Base-by-base conservation (phyloP, 2,797 vertebrate genomes). In the Vespertilio murinus region DNA sequence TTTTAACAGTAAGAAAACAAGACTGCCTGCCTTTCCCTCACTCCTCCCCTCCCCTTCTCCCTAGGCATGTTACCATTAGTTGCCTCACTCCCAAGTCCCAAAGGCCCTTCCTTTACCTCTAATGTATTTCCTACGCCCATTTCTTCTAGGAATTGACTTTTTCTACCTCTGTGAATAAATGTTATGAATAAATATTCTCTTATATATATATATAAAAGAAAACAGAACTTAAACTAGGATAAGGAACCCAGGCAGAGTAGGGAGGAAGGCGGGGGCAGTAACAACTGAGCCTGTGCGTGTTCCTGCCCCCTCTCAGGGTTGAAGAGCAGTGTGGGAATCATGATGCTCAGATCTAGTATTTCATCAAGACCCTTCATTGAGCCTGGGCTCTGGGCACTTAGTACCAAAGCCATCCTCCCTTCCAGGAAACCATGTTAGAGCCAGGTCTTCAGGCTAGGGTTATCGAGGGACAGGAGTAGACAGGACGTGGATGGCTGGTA, bases 1-100 rank as follows among this genome's bases (percentile, higher is more conserved):
- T 90, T 87, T 95, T 94, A 95, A 70, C 92, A 81, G 93, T 94
- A 90, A 61, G 59, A 61, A 14, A 61, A 30, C 59, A 61, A 61
- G 59, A 61, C 28, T 61, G 59, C 28, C 30, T 3, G 59, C 13
- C 59, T 61, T 61, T 30, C 59, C 59, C 59, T 61, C 59, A 3
- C 28, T 30, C 59, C 59, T 30, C 12, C 28, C 59, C 59, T 61
- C 59, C 28, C 59, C 59, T 30, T 61, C 25, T 30, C 28, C 28
- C 59, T 61, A 61, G 59, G 59, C 59, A 61, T 30, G 59, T 61
- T 61, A 61, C 59, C 59, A 30, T 61, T 30, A 61, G 59, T 30
- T 61, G 59, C 28, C 59, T 61, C 59, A 61, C 25, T 30, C 28
- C 28, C 59, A 61, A 61, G 59, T 30, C 59, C 59, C 28, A 61